Evolutionary conservation across 2,797 vertebrate genomes (phyloP).

Genomic region (Pantherophis alleghaniensis): DNA sequence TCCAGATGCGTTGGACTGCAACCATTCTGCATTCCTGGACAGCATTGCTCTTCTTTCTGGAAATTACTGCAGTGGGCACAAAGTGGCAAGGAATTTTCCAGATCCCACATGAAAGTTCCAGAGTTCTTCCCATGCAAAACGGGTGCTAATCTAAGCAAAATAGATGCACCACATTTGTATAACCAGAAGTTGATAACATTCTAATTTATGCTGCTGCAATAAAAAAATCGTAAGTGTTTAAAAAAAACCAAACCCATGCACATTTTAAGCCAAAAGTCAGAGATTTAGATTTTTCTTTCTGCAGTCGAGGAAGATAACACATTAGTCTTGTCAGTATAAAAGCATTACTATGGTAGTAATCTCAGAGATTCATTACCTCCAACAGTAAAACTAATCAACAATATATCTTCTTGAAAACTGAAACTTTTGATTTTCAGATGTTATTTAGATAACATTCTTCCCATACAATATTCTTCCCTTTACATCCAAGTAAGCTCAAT

Average conservation of each 20-base stretch:
- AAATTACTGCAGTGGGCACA: background rate
- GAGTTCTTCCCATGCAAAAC: background rate
- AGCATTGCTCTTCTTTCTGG: background rate
- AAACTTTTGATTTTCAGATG: background rate
- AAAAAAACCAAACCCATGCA: background rate
- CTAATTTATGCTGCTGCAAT: background rate
- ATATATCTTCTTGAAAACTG: background rate
- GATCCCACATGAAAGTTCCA: background rate
- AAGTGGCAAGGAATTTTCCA: background rate
- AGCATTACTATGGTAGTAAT: background rate
- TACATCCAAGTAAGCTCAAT: too few relatives aligned
- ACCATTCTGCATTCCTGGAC: background rate
- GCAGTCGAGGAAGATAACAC: too few relatives aligned
- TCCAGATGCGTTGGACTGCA: background rate
- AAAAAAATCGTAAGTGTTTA: background rate
- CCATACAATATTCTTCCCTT: background rate
- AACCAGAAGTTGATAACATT: background rate
- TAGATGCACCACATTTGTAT: background rate
- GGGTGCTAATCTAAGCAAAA: background rate
- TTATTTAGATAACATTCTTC: background rate
- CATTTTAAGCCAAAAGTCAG: background rate
- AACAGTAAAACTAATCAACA: too few relatives aligned
- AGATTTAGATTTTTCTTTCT: background rate
- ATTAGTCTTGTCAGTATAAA: background rate
- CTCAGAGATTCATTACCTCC: background rate